These are phyloP conservation scores for Rhinopithecus roxellana DNA, from an alignment of 2,113 vertebrate genomes.

Conservation along the genomic window DNA sequence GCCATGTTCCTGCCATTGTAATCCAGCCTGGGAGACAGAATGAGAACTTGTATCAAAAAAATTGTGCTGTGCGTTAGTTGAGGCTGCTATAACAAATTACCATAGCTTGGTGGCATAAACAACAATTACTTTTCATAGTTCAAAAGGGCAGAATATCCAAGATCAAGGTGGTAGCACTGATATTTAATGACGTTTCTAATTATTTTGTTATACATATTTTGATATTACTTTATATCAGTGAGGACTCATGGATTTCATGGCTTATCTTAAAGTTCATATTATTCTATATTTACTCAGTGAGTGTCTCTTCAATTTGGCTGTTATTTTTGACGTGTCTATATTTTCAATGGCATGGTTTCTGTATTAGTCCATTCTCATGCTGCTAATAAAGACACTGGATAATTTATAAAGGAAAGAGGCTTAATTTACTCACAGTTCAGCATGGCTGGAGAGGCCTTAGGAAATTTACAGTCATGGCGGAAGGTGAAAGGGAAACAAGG, in stretches of 20 bases:
- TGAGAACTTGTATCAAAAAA: not conserved
- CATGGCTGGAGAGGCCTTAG: too few relatives aligned
- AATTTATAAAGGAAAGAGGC: too few relatives aligned
- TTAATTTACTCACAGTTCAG: too few relatives aligned
- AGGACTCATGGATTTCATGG: not conserved
- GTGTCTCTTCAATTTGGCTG: not conserved
- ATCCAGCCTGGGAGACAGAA: too few relatives aligned
- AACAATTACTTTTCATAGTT: not conserved
- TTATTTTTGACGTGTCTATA: not conserved
- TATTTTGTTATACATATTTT: not conserved
- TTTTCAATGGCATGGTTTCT: not conserved
- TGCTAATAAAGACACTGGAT: too few relatives aligned
- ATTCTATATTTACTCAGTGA: not conserved
- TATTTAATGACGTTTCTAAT: not conserved
- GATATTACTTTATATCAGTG: not conserved
- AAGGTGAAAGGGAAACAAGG: too few relatives aligned
- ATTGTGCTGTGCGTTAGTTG: not conserved
- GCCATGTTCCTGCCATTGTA: too few relatives aligned
- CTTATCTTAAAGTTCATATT: not conserved
- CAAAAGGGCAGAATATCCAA: not conserved
- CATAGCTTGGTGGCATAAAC: not conserved
- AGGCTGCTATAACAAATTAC: not conserved
- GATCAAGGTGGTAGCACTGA: not conserved
- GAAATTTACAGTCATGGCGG: too few relatives aligned
- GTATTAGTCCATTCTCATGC: too few relatives aligned